Evolutionary conservation across 2,113 vertebrate genomes (phyloP), one percentile per base, ranked within the genome.

Genomic region (Amblyopsis rosae): DNA sequence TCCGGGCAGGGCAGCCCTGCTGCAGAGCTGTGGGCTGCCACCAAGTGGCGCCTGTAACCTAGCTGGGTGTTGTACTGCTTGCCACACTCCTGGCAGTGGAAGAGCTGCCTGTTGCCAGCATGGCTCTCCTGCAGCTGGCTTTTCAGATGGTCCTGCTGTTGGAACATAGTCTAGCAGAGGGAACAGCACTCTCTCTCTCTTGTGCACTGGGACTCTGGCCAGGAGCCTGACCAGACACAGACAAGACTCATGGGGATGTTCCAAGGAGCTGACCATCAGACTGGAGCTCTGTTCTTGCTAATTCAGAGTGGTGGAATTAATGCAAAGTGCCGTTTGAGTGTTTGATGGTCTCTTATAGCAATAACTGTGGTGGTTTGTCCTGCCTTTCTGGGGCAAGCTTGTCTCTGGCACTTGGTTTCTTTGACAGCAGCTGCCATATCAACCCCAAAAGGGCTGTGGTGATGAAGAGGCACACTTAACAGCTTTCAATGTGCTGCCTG

Each of bases 61-160:
- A 98, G 91, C 56, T 98, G 96, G 0, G 97, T 99, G 91, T 96
- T 98, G 83, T 98, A 99, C 90, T 96, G 96, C 89, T 99, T 98
- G 70, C 96, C 96, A 0, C 97, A 99, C 85, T 97, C 95, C 0
- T 95, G 94, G 48, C 97, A 99, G 85, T 94, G 94, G 32, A 97
- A 96, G 33, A 95, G 94, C 83, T 96, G 96, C 82, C 96, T 95
- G 91, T 93, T 93, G 82, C 74, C 53, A 3, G 94, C 88, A 11
- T 95, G 93, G 9, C 94, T 93, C 33, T 95, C 96, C 92, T 96
- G 95, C 58, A 96, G 92, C 84, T 95, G 96, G 85, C 95, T 95
- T 83, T 96, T 95, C 4, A 99, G 91, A 82, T 96, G 95, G 72
- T 97, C 95, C 79, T 98, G 97, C 33, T 96, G 93, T 88, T 98